phyloP scores from a whole-genome alignment of 2,888 invertebrate species.

The Lochmaea crataegi region DNA sequence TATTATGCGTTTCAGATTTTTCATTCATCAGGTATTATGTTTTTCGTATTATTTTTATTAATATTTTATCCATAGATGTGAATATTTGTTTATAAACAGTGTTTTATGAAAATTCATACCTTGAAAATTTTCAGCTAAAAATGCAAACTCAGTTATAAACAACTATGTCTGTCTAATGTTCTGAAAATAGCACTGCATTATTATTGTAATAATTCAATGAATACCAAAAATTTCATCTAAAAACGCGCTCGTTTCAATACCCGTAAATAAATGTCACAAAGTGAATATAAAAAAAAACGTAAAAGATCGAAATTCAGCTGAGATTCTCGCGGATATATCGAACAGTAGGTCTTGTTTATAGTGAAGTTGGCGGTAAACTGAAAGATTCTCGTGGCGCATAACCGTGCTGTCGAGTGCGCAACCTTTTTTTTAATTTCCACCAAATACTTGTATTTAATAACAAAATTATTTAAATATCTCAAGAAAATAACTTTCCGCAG shows the following conservation, averaged over 20 bases:
- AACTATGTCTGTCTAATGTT: slow-evolving; percentile 3
- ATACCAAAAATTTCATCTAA: neutral
- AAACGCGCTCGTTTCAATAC: neutral
- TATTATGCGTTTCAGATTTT: no score
- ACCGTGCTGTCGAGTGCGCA: slow-evolving; percentile 50
- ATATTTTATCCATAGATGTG: neutral
- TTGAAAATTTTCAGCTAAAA: neutral
- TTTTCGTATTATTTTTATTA: neutral
- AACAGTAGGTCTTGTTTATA: slow-evolving; percentile 59
- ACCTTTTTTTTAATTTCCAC: neutral
- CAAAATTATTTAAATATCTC: neutral
- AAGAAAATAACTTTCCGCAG: no score
- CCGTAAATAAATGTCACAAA: neutral
- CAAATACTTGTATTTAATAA: no score
- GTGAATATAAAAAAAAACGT: neutral
- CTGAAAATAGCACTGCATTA: neutral
- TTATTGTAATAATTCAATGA: neutral
- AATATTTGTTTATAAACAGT: neutral
- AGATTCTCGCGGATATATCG: slow-evolving; percentile 36
- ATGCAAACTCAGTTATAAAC: neutral
- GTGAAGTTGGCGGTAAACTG: slow-evolving; percentile 62
- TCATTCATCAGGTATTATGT: no score
- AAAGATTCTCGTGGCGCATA: slow-evolving; percentile 55
- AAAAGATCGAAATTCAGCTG: neutral
- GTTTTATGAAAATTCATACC: neutral